Evolutionary conservation across 2,113 vertebrate species (phyloP).

Genomic region (Lasiurus cinereus): DNA sequence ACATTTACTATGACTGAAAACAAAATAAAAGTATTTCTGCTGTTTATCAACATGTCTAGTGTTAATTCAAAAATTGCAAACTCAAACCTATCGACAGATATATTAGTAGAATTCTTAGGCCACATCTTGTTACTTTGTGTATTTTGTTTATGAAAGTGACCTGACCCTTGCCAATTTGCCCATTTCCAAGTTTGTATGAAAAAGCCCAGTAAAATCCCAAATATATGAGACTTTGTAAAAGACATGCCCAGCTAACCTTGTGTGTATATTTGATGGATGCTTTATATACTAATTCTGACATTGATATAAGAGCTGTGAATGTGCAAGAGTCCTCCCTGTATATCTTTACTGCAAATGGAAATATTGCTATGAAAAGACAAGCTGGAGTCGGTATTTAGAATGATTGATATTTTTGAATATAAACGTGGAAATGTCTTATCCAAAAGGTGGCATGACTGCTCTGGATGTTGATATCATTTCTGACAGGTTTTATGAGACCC

Average conservation of each 20-base stretch:
- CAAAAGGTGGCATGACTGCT: constrained; percentile 41
- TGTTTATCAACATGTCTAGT: not conserved
- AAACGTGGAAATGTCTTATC: constrained; percentile 21
- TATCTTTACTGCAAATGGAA: constrained; percentile 72
- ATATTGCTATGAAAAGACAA: constrained; percentile 80
- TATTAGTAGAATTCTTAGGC: constrained; percentile 4
- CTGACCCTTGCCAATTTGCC: constrained; percentile 58
- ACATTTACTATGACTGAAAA: not conserved
- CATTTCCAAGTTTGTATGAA: constrained; percentile 62
- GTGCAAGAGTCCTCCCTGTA: constrained; percentile 55
- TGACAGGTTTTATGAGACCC: constrained; percentile 74
- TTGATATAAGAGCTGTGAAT: constrained; percentile 81
- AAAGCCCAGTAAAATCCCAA: constrained; percentile 70
- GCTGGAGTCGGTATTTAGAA: constrained; percentile 63
- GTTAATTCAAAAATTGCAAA: constrained; percentile 4
- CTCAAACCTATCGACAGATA: constrained; percentile 37
- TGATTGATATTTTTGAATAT: constrained; percentile 80
- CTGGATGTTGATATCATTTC: constrained; percentile 46
- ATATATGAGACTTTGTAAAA: constrained; percentile 79
- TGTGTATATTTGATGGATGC: constrained; percentile 83
- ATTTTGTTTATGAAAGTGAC: constrained; percentile 48
- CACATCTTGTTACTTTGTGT: not conserved
- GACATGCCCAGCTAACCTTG: constrained; percentile 76
- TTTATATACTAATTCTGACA: constrained; percentile 84
- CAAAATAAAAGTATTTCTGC: not conserved